Percentiles rank a stretch among this genome's conserved stretches.
Evolutionary conservation across 1,140 invertebrate species (phyloP).

Genomic region (Drosophila albomicans): DNA sequence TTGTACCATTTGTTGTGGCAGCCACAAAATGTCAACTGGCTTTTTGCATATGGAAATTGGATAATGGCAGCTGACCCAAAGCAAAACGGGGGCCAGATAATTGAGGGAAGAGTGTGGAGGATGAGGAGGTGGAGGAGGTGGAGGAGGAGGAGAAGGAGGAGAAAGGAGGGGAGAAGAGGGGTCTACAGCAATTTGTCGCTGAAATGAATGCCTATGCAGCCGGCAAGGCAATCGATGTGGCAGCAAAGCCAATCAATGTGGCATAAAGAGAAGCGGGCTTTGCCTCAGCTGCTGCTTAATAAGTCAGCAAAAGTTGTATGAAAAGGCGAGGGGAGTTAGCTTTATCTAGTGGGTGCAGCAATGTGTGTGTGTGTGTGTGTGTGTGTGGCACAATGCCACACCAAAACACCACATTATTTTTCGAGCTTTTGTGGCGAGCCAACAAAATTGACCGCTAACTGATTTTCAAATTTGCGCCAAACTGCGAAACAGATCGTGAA

Average conservation of each 20-base stretch:
- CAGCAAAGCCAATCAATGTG: constrained; percentile 25
- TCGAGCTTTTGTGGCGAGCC: constrained; percentile 64
- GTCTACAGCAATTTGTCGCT: constrained; percentile 3
- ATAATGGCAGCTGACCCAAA: constrained; percentile 64
- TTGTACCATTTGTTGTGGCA: constrained; percentile 54
- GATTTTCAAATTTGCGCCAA: constrained; percentile 75
- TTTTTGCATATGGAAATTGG: constrained; percentile 82
- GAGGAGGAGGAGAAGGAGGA: background rate
- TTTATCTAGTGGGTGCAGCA: constrained; percentile 6
- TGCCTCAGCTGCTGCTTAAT: constrained; percentile 31
- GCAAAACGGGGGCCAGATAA: constrained; percentile 1
- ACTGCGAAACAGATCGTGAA: constrained; percentile 1
- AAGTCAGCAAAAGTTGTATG: constrained; percentile 7
- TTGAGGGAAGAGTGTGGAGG: background rate
- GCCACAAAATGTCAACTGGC: constrained; percentile 78
- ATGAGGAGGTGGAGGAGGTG: background rate
- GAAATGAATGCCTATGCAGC: constrained; percentile 7
- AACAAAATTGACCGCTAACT: constrained; percentile 78
- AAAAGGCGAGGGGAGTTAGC: background rate
- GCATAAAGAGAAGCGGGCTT: constrained; percentile 21
- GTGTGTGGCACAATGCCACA: constrained; percentile 68
- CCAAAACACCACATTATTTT: constrained; percentile 76
- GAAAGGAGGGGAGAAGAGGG: too few species aligned
- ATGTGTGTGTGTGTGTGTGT: background rate
- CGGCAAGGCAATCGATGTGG: constrained; percentile 20